Percentiles rank a stretch among this genome's conserved stretches.
Evolutionary conservation across 2,888 invertebrate species (phyloP).

Genomic region (Phortica magna): DNA sequence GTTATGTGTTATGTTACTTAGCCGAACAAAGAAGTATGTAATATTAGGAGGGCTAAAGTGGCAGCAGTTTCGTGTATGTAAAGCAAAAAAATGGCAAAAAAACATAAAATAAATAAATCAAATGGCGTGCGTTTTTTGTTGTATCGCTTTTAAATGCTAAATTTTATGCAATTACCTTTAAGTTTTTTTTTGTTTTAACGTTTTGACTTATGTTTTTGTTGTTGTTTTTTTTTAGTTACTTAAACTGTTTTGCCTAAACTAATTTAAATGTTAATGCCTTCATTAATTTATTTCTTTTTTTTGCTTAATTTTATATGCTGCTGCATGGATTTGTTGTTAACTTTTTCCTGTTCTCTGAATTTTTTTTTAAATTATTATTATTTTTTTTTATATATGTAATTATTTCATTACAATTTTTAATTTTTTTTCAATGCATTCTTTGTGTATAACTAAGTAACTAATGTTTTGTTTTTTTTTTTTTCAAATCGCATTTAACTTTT

Average conservation of each 20-base stretch:
- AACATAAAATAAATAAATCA: background rate
- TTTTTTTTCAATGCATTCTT: background rate
- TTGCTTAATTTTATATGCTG: slow-evolving; percentile 43
- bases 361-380: slow-evolving; percentile 33
- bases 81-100: background rate
- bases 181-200: slow-evolving; percentile 13
- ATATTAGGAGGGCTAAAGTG: too few relatives aligned
- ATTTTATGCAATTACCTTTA: slow-evolving; percentile 20
- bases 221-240: slow-evolving; percentile 42
- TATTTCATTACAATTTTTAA: background rate
- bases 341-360: slow-evolving; percentile 31
- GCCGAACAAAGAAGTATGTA: too few relatives aligned
- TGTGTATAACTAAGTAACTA: background rate
- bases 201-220: slow-evolving; percentile 37
- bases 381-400: slow-evolving; percentile 13
- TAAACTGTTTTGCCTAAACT: slow-evolving; percentile 55
- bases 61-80: too few relatives aligned
- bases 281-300: slow-evolving; percentile 53
- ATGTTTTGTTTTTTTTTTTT: slow-evolving; percentile 4
- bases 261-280: background rate
- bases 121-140: too few relatives aligned
- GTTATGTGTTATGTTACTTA: too few relatives aligned
- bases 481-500: background rate
- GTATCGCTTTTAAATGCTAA: too few relatives aligned
- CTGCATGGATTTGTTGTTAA: slow-evolving; percentile 2